A percentile compares a stretch with the other conserved stretches of the same genome.
These are phyloP conservation scores for Ditylenchus weischeri DNA, from an alignment of 2,888 invertebrate genomes.

Conservation along the genomic window DNA sequence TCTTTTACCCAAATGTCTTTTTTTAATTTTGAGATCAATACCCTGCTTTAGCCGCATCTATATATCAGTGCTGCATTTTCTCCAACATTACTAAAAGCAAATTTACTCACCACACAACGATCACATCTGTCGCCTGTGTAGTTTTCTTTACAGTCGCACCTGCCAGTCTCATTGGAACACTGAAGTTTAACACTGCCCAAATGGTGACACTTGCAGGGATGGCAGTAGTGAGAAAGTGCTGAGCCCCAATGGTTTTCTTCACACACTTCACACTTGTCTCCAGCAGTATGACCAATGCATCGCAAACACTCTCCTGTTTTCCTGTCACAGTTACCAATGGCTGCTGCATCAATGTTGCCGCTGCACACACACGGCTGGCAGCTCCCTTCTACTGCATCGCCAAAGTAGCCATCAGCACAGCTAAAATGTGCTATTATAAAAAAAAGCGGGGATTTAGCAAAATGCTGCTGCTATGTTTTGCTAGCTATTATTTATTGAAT, in stretches of 20 bases:
- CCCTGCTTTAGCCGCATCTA: too few species aligned
- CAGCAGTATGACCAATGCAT: constrained; percentile 72
- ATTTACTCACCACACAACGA: constrained; percentile 48
- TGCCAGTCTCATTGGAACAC: constrained; percentile 70
- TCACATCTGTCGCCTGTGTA: constrained; percentile 61
- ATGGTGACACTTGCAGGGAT: constrained; percentile 73
- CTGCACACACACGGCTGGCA: constrained; percentile 76
- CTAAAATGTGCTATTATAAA: constrained; percentile 61
- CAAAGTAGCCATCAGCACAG: constrained; percentile 75
- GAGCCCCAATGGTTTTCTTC: constrained; percentile 55
- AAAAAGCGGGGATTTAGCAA: too few species aligned
- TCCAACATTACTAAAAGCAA: too few species aligned
- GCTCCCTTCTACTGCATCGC: constrained; percentile 68
- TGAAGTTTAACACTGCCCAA: constrained; percentile 70
- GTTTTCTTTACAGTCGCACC: constrained; percentile 60
- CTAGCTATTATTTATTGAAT: too few species aligned
- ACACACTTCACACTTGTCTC: constrained; percentile 70
- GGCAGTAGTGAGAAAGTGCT: constrained; percentile 51
- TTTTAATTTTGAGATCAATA: too few species aligned
- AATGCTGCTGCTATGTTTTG: too few species aligned
- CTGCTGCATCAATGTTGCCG: constrained; percentile 75
- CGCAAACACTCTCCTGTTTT: constrained; percentile 79
- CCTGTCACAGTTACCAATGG: constrained; percentile 70
- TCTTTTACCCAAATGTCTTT: too few species aligned
- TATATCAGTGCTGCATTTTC: too few species aligned